Conservation (phyloP, 2,113 vertebrate genomes). For the Ursus arctos region DNA sequence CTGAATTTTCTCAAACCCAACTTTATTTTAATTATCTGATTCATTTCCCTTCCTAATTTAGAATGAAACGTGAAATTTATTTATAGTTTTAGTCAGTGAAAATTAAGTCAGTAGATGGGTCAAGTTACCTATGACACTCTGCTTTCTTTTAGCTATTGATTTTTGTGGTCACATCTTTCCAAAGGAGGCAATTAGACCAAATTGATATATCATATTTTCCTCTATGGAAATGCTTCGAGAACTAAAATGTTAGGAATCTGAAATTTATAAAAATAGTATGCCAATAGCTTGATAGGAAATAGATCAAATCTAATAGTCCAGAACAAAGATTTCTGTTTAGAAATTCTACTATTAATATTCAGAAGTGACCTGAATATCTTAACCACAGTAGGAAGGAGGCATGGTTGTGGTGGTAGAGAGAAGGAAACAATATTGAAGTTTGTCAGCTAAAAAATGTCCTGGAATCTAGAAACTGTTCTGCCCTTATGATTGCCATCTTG, state of each 20-base stretch:
- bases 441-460: background rate
- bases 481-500: background rate
- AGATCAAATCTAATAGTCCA: background rate
- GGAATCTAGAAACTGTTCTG: background rate
- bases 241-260: background rate
- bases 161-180: background rate
- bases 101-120: constrained; percentile 59
- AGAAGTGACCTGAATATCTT: background rate
- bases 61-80: constrained; percentile 55
- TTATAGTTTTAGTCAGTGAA: constrained; percentile 77
- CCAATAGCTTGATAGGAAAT: background rate
- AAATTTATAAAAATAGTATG: background rate
- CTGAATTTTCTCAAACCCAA: constrained; percentile 58
- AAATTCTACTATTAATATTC: background rate
- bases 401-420: background rate
- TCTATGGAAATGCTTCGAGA: background rate
- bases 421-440: background rate
- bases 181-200: background rate
- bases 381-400: background rate
- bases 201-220: background rate
- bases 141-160: background rate
- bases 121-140: background rate
- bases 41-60: constrained; percentile 76
- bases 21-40: constrained; percentile 70
- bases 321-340: background rate